Evolutionary conservation across 2,888 invertebrate species (phyloP), one percentile per base, ranked within the genome.

Genomic region (Ennomos fuscantarius): DNA sequence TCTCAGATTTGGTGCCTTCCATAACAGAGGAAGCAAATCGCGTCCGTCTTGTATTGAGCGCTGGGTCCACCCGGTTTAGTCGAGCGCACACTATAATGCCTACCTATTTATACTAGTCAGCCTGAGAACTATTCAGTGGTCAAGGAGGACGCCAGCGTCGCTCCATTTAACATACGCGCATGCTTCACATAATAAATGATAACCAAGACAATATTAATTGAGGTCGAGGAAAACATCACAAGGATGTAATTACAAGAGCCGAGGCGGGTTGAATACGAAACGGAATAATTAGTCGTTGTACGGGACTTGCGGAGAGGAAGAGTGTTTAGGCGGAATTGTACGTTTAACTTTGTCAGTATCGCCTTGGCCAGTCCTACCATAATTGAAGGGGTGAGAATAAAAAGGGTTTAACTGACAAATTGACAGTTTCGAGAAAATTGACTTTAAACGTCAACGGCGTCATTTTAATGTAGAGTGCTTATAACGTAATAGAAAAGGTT

Each of bases 101-200:
- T 68, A 62, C 65, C 79, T 79, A 80, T 79, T 75, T 74, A 78
- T 77, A 79, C 73, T 72, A 60, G 71, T 68, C 58, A 76, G 76
- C 68, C 72, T 76, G 73, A 75, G 78, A 79, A 73, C 78, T 83
- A 84, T 83, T 84, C 78, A 87, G 73, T 85, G 82, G 86, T 75
- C 81, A 87, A 80, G 74, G 84, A 84, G 87, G 83, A 80, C 87
- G 74, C 64, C 71, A 72, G 77, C 69, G 70, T 67, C 87, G 88
- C 83, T 87, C 84, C 86, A 88, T 82, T 88, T 79, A 80, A 82
- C 86, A 86, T 71, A 76, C 78, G 75, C 75, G 80, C 81, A 84
- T 79, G 82, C 81, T 80, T 83, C 81, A 78, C 69, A 55, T 70
- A 67, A 70, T 70, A 71, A 68, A 72, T 72, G 63, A 60, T 65